These are phyloP conservation scores for Eristalinus aeneus DNA, from an alignment of 2,888 invertebrate genomes.

Conservation along the genomic window DNA sequence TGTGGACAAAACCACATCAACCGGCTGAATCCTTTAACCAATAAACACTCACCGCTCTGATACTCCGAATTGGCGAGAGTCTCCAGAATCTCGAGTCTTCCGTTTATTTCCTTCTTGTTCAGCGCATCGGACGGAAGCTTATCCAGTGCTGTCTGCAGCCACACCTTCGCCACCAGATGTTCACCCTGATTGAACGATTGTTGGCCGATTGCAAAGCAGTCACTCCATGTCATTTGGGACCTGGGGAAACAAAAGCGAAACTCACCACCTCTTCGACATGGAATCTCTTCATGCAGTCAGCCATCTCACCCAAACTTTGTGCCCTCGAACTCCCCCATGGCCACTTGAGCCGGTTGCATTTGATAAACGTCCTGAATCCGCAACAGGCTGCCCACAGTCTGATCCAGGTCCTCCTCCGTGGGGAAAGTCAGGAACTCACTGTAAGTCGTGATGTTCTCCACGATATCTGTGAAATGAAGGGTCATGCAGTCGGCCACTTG, in stretches of 20 bases:
- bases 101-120: constrained; percentile 48
- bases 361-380: constrained; percentile 85
- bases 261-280: not conserved
- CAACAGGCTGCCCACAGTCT: constrained; percentile 73
- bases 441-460: constrained; percentile 41
- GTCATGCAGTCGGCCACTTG: not conserved
- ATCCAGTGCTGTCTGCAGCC: constrained; percentile 76
- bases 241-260: constrained; percentile 59
- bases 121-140: constrained; percentile 71
- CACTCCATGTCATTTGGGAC: constrained; percentile 77
- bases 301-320: constrained; percentile 74
- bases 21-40: too few relatives aligned
- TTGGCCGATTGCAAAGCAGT: constrained; percentile 76
- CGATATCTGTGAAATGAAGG: constrained; percentile 33
- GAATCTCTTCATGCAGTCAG: too few relatives aligned
- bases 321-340: constrained; percentile 82
- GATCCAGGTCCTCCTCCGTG: constrained; percentile 75
- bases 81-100: constrained; percentile 73
- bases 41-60: constrained; percentile 74
- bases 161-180: constrained; percentile 75
- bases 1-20: too few relatives aligned
- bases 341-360: constrained; percentile 82
- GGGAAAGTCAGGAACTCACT: constrained; percentile 73
- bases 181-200: constrained; percentile 74
- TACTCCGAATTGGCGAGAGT: constrained; percentile 74